A percentile compares a stretch with the other conserved stretches of the same genome.
phyloP scores from a whole-genome alignment of 1,140 invertebrate genomes.

The Tetramorium simillimum region DNA sequence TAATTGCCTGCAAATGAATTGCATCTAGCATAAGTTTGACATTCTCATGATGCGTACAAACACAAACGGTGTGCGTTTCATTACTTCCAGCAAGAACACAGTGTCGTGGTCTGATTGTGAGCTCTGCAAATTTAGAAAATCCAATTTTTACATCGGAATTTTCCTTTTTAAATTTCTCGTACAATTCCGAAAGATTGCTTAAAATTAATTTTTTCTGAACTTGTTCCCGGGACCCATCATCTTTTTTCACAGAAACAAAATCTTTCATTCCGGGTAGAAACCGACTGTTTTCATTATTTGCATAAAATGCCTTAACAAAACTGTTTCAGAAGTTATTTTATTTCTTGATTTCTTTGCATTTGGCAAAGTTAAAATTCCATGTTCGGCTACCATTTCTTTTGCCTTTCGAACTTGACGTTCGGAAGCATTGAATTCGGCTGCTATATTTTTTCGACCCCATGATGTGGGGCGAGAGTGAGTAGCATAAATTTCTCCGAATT shows the following conservation, averaged over 20 bases:
- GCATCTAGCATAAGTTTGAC: not conserved
- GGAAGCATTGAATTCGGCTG: not conserved
- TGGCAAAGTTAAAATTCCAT: not conserved
- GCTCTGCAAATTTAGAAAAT: not conserved
- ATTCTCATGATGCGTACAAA: not conserved
- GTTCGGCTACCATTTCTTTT: no score
- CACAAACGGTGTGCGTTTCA: not conserved
- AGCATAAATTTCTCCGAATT: not conserved
- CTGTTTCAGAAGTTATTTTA: no score
- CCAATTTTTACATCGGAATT: no score
- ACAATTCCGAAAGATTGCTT: no score
- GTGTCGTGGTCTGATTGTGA: not conserved
- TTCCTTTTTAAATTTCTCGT: no score
- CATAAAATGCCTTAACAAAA: not conserved
- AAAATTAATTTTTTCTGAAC: not conserved
- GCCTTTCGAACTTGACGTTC: not conserved
- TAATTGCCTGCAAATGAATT: not conserved
- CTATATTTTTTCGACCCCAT: not conserved
- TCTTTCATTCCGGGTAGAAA: not conserved
- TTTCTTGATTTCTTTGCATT: not conserved
- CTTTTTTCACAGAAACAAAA: not conserved
- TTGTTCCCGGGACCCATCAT: not conserved
- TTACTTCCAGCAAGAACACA: not conserved
- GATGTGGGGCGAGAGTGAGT: not conserved
- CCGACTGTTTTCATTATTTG: not conserved